Conservation (phyloP, 2,797 vertebrate species). For the Micropoecilia bifurca region DNA sequence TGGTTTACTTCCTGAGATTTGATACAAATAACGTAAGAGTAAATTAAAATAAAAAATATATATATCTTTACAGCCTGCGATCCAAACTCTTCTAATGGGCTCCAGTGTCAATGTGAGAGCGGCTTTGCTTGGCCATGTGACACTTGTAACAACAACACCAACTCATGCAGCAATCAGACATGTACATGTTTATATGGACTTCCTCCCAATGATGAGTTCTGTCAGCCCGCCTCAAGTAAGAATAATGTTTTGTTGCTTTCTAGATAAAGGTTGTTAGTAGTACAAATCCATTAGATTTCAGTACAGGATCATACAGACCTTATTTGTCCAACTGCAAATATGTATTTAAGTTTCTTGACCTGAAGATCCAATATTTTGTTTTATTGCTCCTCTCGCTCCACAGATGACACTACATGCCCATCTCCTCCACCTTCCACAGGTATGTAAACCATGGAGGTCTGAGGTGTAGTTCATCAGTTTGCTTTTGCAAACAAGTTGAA, state of each 20-base stretch:
- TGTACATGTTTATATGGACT: constrained; percentile 51
- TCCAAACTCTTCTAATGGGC: constrained; percentile 9
- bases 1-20: neutral
- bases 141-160: constrained; percentile 21
- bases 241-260: neutral
- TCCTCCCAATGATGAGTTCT: constrained; percentile 40
- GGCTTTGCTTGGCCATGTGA: constrained; percentile 57
- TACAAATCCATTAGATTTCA: neutral
- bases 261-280: neutral
- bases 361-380: neutral
- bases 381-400: neutral
- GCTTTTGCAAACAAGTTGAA: neutral
- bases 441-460: neutral
- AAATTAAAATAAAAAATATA: too few species aligned
- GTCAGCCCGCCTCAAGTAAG: constrained; percentile 54
- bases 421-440: neutral
- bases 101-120: constrained; percentile 53
- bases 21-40: neutral
- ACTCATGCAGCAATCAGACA: constrained; percentile 16
- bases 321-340: neutral
- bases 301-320: neutral
- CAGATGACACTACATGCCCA: neutral
- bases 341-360: neutral
- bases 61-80: constrained; percentile 27
- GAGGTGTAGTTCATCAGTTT: neutral